Evolutionary conservation across 30 jellyfish, hydroid and myxozoan species (phyloP).

Genomic region (Chrysaora quinquecirrha): DNA sequence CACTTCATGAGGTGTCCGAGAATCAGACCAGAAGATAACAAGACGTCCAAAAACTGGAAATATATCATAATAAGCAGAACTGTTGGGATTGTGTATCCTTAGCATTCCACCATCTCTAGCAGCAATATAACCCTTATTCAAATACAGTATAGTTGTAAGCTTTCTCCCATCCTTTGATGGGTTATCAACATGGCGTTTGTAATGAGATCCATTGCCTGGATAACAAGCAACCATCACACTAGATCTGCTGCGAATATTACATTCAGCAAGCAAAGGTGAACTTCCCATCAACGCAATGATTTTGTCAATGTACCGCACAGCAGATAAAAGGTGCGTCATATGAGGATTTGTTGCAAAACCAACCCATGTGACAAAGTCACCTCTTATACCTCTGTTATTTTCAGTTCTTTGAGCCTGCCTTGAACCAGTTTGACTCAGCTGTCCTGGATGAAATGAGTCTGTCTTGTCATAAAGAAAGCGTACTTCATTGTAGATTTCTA

Average conservation of each 20-base stretch:
- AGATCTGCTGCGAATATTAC: constrained; percentile 57
- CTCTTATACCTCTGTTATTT: constrained; percentile 41
- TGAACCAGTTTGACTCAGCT: constrained; percentile 16
- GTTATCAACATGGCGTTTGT: constrained; percentile 90
- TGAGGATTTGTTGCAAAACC: constrained; percentile 40
- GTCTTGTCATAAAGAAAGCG: constrained; percentile 19
- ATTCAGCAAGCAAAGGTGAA: constrained; percentile 19
- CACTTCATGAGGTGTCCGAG: constrained; percentile 92
- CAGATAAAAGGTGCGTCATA: constrained; percentile 27
- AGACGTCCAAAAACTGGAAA: constrained; percentile 78
- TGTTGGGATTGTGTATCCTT: constrained; percentile 60
- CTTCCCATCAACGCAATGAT: constrained; percentile 40
- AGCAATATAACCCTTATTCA: constrained; percentile 82
- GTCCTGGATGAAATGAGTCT: constrained; percentile 51
- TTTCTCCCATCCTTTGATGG: constrained; percentile 92
- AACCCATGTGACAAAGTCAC: constrained; percentile 67
- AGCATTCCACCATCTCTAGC: constrained; percentile 84
- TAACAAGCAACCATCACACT: constrained; percentile 93
- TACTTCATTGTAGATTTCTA: constrained; percentile 52
- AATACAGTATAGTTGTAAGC: constrained; percentile 75
- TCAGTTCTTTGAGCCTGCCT: constrained; percentile 10
- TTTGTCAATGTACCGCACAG: constrained; percentile 50
- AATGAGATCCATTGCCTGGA: constrained; percentile 93
- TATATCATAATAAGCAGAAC: constrained; percentile 35
- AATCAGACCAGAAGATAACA: constrained; percentile 83